Conservation (phyloP, 2,888 invertebrate species). For the Muschampia staudingeri region DNA sequence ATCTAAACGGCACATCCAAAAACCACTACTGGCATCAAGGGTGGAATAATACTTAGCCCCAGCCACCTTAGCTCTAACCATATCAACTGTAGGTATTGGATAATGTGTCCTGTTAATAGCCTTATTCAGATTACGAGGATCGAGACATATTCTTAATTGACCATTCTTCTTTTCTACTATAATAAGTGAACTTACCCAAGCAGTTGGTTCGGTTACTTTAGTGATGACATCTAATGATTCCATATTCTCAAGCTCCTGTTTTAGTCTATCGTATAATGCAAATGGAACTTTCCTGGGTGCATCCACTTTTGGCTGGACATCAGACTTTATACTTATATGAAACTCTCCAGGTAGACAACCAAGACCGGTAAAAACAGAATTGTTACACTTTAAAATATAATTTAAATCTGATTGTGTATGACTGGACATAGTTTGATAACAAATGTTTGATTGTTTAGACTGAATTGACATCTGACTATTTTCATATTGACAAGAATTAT, state of each 20-base stretch:
- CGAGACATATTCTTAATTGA: not conserved
- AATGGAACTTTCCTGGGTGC: slow-evolving; percentile 63
- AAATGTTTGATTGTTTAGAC: not conserved
- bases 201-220: not conserved
- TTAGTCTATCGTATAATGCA: slow-evolving; percentile 54
- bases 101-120: not conserved
- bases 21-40: not conserved
- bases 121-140: not conserved
- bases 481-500: not conserved
- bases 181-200: not conserved
- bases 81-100: slow-evolving; percentile 1
- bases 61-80: not conserved
- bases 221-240: slow-evolving; percentile 39
- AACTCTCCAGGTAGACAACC: slow-evolving; percentile 62
- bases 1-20: not conserved
- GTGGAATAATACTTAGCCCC: not conserved
- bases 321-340: slow-evolving; percentile 53
- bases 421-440: slow-evolving; percentile 44
- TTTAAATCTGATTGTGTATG: slow-evolving; percentile 56
- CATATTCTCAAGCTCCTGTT: slow-evolving; percentile 60
- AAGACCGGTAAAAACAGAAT: slow-evolving; percentile 59
- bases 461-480: slow-evolving; percentile 32
- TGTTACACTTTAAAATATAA: slow-evolving; percentile 48
- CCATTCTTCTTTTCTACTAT: slow-evolving; percentile 7
- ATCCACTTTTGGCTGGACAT: slow-evolving; percentile 59